phyloP scores from a whole-genome alignment of 2,797 vertebrate species.

The Acanthiza pusilla region DNA sequence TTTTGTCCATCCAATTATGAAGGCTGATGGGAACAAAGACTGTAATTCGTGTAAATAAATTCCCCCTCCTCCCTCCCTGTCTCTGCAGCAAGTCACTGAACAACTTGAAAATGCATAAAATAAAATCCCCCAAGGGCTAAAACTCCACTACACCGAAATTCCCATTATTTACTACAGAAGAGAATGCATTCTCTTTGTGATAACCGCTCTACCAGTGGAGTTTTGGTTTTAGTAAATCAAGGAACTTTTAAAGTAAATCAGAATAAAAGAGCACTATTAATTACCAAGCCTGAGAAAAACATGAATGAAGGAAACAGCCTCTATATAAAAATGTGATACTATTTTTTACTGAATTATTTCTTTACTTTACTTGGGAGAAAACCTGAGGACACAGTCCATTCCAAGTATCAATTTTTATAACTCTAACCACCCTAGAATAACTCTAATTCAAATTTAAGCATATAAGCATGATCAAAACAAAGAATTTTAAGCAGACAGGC shows the following conservation, averaged over 20 bases:
- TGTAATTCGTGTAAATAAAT: constrained; percentile 16
- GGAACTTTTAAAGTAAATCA: not conserved
- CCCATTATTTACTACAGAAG: not conserved
- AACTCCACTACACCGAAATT: not conserved
- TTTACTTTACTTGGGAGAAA: not conserved
- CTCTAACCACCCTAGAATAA: not conserved
- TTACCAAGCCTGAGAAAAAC: not conserved
- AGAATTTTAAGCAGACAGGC: not conserved
- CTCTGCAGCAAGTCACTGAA: not conserved
- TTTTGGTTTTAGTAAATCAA: not conserved
- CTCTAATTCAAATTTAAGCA: not conserved
- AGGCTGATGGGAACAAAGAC: constrained; percentile 14
- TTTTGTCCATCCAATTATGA: constrained; percentile 1
- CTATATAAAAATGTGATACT: not conserved
- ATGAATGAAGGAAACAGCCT: accelerated
- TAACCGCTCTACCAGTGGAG: not conserved
- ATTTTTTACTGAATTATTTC: not conserved
- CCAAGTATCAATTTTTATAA: not conserved
- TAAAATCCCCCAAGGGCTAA: not conserved
- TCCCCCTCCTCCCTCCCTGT: not conserved
- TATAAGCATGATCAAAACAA: not conserved
- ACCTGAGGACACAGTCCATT: not conserved
- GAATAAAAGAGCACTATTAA: not conserved
- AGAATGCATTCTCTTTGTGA: not conserved
- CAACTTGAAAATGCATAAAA: constrained; percentile 2